Conservation (phyloP, 1,140 invertebrate genomes). For the Drosophila burlai region DNA sequence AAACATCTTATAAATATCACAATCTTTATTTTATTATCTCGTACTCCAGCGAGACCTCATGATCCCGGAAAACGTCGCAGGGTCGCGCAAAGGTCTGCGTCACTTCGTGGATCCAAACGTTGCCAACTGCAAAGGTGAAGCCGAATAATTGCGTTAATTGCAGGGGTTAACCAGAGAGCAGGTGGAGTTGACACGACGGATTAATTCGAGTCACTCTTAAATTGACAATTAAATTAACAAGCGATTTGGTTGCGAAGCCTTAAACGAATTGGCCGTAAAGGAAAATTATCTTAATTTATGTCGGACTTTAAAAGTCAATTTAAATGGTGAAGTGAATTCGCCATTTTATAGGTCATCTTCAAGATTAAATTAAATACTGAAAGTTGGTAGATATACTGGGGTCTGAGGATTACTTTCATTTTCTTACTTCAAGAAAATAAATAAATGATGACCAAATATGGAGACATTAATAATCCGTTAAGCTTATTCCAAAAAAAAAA, state of each 20-base stretch:
- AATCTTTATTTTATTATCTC: constrained; percentile 72
- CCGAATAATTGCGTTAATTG: constrained; percentile 25
- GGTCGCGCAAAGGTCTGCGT: constrained; percentile 95
- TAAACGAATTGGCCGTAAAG: not conserved
- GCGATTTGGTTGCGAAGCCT: not conserved
- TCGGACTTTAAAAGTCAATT: not conserved
- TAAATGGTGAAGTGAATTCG: not conserved
- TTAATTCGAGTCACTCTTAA: not conserved
- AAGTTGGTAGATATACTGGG: no score
- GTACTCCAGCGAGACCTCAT: constrained; percentile 69
- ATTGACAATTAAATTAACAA: constrained; percentile 6
- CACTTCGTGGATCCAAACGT: constrained; percentile 97
- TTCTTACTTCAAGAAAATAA: not conserved
- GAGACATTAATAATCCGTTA: constrained; percentile 90
- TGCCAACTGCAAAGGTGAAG: constrained; percentile 89
- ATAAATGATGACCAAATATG: not conserved
- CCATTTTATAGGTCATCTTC: not conserved
- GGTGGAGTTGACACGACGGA: not conserved
- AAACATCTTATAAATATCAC: constrained; percentile 21
- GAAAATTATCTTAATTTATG: not conserved
- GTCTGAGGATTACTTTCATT: not conserved
- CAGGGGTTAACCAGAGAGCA: constrained; percentile 89
- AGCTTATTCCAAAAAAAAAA: constrained; percentile 87
- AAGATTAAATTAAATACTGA: not conserved
- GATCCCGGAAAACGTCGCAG: constrained; percentile 87